Evolutionary conservation across 2,888 invertebrate species (phyloP), one percentile per base, ranked within the genome.

Genomic region (Scaptomyza cyrtandrae): DNA sequence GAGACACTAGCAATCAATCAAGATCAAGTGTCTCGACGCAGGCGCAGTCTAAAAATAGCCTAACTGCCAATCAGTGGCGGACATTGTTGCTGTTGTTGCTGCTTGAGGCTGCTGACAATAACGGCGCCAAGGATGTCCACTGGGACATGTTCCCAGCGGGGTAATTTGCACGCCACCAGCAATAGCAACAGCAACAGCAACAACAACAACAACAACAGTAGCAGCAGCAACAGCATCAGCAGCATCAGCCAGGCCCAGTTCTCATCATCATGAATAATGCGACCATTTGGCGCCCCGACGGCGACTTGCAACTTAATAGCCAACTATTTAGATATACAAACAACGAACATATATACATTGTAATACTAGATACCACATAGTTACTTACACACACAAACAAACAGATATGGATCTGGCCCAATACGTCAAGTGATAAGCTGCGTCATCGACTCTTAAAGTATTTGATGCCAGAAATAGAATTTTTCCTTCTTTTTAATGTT

Each of bases 191-290:
- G n/a, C n/a, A n/a, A n/a, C 27, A 37, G 1, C 37, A 37, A 7
- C n/a, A 37, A 13, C 37, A 43, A n/a, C 19, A 19, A 19, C 19
- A 19, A 19, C 19, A 19, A 19, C 19, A 19, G 19, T 19, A 43
- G 31, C 27, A 37, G 1, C 37, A 37, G n/a, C n/a, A 37, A 13
- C 37, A 43, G 31, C 27, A 37, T 5, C 37, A 37, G 7, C 37
- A 37, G n/a, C 37, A 39, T 19, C 39, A 39, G 19, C 43, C 46
- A 58, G 61, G 62, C 82, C 79, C 86, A 79, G 79, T 79, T 79
- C 89, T 86, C 89, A 89, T 75, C 86, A 87, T 78, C 82, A 87
- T 82, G 89, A 80, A 86, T 88, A 84, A 69, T 70, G 84, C 81
- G 74, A 50, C 55, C 55, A 59, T 64, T 84, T 85, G 84, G 89